A percentile compares a stretch with the other conserved stretches of the same genome.
Evolutionary conservation across 1,140 invertebrate genomes (phyloP).

Genomic region (Leptonema lineaticorne): DNA sequence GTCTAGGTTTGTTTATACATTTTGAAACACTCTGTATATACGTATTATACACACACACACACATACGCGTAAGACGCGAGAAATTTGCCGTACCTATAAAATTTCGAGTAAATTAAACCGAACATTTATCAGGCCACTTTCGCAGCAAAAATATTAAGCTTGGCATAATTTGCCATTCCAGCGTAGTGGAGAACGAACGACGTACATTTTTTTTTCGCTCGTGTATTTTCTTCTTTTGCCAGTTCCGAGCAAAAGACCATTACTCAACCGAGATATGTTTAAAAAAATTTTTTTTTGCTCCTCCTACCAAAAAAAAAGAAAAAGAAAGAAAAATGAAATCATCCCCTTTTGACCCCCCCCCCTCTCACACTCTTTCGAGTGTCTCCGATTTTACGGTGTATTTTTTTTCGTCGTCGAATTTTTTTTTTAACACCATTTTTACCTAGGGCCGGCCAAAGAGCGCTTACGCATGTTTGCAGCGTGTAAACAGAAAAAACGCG

Average conservation of each 20-base stretch:
- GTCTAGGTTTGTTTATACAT: too few species aligned
- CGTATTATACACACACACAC: neutral
- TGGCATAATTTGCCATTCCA: neutral
- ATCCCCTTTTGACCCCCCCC: too few species aligned
- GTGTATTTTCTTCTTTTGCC: too few species aligned
- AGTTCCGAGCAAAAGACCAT: neutral
- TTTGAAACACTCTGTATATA: too few species aligned
- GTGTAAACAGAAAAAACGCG: too few species aligned
- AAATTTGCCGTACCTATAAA: too few species aligned
- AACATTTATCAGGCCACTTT: slow-evolving; percentile 11
- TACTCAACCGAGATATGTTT: slow-evolving; percentile 15
- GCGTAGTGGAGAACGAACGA: neutral
- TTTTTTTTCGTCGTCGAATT: neutral
- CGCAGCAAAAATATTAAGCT: neutral
- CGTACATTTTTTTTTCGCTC: slow-evolving; percentile 8
- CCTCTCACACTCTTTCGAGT: too few species aligned
- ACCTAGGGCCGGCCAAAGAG: too few species aligned
- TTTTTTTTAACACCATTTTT: neutral
- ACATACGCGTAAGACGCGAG: too few species aligned
- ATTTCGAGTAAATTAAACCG: slow-evolving; percentile 16
- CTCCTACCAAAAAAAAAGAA: too few species aligned
- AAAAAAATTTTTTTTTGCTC: slow-evolving; percentile 5
- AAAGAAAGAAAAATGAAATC: too few species aligned
- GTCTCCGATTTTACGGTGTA: neutral
- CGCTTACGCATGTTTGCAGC: slow-evolving; percentile 1